These are phyloP conservation scores for Acanthosepion esculentum DNA, from an alignment of 2,888 invertebrate species.

Conservation along the genomic window DNA sequence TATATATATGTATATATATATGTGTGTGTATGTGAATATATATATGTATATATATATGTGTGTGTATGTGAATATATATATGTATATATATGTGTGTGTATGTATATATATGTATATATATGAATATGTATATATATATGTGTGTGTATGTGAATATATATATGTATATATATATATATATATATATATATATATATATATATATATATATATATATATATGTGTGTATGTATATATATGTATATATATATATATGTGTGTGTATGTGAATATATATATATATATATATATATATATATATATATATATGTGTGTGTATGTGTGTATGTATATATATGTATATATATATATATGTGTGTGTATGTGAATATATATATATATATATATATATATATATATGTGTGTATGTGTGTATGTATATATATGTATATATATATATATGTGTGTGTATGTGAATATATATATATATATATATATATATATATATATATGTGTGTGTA, in stretches of 20 bases:
- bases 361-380: too few species aligned
- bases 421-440: background rate
- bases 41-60: background rate
- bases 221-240: background rate
- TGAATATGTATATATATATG: background rate
- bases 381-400: background rate
- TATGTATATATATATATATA: background rate
- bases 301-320: too few species aligned
- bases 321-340: background rate
- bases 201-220: background rate
- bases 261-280: background rate
- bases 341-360: background rate
- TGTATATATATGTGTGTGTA: background rate
- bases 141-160: background rate
- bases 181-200: background rate
- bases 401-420: background rate
- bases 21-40: background rate
- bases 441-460: background rate
- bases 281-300: background rate
- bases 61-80: background rate
- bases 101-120: background rate
- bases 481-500: background rate
- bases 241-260: background rate
- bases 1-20: background rate
- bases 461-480: background rate